phyloP scores from a whole-genome alignment of 2,888 invertebrate genomes.

The Melieria picta region DNA sequence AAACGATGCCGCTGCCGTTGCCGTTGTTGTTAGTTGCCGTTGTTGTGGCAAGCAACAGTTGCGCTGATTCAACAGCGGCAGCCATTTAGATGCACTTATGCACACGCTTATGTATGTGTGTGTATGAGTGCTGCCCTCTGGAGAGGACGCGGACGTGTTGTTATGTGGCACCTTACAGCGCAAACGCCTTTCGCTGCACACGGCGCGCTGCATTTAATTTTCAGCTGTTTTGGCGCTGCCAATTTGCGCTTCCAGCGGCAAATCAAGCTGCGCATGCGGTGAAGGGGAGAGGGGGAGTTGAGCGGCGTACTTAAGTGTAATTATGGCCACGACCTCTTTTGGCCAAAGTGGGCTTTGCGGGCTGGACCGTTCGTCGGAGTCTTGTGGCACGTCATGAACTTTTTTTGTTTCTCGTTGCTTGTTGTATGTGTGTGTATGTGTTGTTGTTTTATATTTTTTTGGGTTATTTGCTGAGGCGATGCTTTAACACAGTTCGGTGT shows the following conservation, averaged over 20 bases:
- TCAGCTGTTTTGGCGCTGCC: constrained; percentile 26
- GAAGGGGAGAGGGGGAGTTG: not conserved
- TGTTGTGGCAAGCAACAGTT: constrained; percentile 11
- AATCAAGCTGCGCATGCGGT: not conserved
- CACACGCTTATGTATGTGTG: not conserved
- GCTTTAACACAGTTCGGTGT: not conserved
- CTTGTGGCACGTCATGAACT: constrained; percentile 1
- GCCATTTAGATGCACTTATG: not conserved
- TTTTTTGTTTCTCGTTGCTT: not conserved
- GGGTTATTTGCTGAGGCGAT: not conserved
- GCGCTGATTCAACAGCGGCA: not conserved
- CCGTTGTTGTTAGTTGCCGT: not conserved
- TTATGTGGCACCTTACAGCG: constrained; percentile 25
- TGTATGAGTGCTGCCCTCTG: not conserved
- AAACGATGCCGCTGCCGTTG: not conserved
- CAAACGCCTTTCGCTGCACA: constrained; percentile 8
- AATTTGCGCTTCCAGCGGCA: constrained; percentile 22
- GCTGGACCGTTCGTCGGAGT: constrained; percentile 34
- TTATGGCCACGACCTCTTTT: constrained; percentile 33
- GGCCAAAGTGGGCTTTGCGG: constrained; percentile 8
- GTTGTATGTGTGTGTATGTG: not conserved
- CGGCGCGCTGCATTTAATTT: constrained; percentile 28
- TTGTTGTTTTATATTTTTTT: not conserved
- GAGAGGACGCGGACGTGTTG: constrained; percentile 26
- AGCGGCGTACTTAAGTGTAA: constrained; percentile 29